phyloP scores from a whole-genome alignment of 2,113 vertebrate genomes.

The Phoenicopterus ruber region DNA sequence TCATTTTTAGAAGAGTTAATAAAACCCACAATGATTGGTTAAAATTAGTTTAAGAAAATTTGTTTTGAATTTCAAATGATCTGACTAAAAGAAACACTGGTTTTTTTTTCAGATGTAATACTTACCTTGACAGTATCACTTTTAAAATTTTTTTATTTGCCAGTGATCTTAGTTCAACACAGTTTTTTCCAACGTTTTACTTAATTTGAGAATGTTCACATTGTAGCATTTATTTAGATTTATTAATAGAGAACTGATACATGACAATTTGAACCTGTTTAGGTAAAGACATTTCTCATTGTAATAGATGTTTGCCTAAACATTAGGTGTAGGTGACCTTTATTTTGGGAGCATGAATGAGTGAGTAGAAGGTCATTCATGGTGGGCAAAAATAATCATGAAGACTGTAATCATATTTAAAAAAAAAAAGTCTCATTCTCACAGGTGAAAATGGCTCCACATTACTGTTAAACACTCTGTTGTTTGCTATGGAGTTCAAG shows the following conservation, averaged over 20 bases:
- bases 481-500: background rate
- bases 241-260: background rate
- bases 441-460: background rate
- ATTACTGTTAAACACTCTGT: background rate
- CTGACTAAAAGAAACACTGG: background rate
- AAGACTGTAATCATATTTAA: background rate
- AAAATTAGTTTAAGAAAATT: background rate
- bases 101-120: background rate
- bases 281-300: background rate
- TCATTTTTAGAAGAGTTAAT: background rate
- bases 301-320: background rate
- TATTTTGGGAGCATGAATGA: background rate
- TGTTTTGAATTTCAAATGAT: background rate
- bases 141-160: background rate
- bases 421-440: background rate
- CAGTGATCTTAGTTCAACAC: background rate
- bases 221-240: background rate
- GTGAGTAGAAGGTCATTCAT: background rate
- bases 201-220: background rate
- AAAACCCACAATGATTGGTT: background rate
- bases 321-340: background rate
- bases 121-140: background rate
- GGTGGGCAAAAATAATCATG: background rate
- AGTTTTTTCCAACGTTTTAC: background rate
- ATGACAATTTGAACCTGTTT: background rate